Conservation (phyloP, 2,888 invertebrate species). For the Spilosoma lubricipeda region DNA sequence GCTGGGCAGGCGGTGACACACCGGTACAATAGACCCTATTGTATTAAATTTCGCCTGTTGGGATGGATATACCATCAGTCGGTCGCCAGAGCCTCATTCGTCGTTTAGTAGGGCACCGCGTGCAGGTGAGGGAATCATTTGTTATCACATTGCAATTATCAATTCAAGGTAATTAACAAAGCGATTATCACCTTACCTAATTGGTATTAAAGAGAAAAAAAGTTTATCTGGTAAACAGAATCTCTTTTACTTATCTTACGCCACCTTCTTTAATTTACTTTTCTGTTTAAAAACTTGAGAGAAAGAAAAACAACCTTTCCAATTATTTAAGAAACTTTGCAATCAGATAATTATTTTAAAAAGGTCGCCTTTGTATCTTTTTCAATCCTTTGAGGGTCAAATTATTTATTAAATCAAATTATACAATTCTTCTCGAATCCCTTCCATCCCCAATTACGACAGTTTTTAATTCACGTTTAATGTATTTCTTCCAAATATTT, state of each 20-base stretch:
- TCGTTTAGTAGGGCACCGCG: no score
- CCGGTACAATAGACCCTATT: no score
- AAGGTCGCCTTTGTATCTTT: background rate
- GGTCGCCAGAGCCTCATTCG: no score
- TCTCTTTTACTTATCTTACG: background rate
- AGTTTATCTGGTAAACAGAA: background rate
- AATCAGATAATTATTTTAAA: constrained; percentile 9
- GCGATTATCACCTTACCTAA: background rate
- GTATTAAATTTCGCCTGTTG: no score
- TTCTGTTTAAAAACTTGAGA: background rate
- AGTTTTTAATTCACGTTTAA: background rate
- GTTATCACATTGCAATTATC: background rate
- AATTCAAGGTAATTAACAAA: background rate
- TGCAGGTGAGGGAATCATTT: no score
- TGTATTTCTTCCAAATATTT: background rate
- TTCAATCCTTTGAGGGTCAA: background rate
- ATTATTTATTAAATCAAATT: background rate
- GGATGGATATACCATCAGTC: no score
- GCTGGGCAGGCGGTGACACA: no score
- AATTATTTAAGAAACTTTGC: constrained; percentile 6
- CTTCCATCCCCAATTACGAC: background rate
- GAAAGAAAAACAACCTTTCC: constrained; percentile 6
- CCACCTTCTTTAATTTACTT: background rate
- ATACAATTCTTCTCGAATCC: background rate
- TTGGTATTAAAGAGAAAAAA: background rate